Evolutionary conservation across 2,888 invertebrate species (phyloP).

Genomic region (Choristoneura rosaceana): DNA sequence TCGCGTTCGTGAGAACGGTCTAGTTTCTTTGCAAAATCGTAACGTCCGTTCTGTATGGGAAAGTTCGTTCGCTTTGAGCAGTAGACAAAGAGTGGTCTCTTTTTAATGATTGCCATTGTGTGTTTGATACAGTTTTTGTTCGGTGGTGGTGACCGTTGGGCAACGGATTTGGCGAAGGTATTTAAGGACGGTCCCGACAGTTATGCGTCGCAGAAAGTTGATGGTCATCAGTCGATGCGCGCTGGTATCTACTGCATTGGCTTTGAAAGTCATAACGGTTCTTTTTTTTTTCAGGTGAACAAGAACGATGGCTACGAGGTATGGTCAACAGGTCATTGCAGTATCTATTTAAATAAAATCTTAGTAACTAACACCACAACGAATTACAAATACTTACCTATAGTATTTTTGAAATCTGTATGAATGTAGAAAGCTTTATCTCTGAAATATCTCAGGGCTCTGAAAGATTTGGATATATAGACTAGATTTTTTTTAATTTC

Average conservation of each 20-base stretch:
- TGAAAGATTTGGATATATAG: too few relatives aligned
- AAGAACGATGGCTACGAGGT: background rate
- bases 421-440: too few relatives aligned
- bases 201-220: slow-evolving; percentile 49
- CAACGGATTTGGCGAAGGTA: slow-evolving; percentile 81
- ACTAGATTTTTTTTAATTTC: too few relatives aligned
- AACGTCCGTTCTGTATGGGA: slow-evolving; percentile 76
- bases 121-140: slow-evolving; percentile 78
- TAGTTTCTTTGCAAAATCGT: slow-evolving; percentile 83
- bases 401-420: too few relatives aligned
- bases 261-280: background rate
- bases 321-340: background rate
- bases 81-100: slow-evolving; percentile 81
- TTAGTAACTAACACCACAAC: too few relatives aligned
- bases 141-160: slow-evolving; percentile 78
- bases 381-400: too few relatives aligned
- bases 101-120: slow-evolving; percentile 84
- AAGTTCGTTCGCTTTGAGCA: slow-evolving; percentile 66
- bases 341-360: too few relatives aligned
- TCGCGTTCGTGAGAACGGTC: slow-evolving; percentile 83
- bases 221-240: background rate
- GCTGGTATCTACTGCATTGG: background rate
- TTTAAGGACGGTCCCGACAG: slow-evolving; percentile 70
- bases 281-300: background rate
- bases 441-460: too few relatives aligned